Percentiles rank a stretch among this genome's conserved stretches.
phyloP scores from a whole-genome alignment of 2,888 invertebrate genomes.

The Ceraclea dissimilis region DNA sequence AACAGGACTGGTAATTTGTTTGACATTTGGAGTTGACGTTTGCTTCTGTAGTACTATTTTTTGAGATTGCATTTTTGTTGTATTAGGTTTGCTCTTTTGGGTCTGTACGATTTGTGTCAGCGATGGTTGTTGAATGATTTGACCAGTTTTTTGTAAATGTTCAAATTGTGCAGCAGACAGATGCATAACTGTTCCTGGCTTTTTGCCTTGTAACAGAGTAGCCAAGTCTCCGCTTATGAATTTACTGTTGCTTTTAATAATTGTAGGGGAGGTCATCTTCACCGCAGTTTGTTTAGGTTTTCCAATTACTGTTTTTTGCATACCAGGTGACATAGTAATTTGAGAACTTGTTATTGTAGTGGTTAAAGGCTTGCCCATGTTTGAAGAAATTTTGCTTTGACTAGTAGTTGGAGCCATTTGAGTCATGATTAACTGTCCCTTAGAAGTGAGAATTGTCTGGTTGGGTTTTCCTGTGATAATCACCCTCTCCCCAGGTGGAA shows the following conservation, averaged over 20 bases:
- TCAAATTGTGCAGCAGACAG: conserved; percentile 46
- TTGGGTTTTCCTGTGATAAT: conserved; percentile 37
- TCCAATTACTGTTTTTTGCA: conserved; percentile 4
- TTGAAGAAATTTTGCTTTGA: conserved; percentile 24
- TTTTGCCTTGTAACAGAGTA: conserved; percentile 35
- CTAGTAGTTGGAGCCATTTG: conserved; percentile 29
- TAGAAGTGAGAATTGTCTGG: conserved; percentile 33
- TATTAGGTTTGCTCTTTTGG: conserved; percentile 29
- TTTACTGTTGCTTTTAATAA: conserved; percentile 32
- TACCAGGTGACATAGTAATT: background rate
- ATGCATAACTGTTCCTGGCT: conserved; percentile 36
- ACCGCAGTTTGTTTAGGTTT: conserved; percentile 37
- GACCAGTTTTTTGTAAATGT: conserved; percentile 43
- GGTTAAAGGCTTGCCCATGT: conserved; percentile 7
- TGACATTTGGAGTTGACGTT: background rate
- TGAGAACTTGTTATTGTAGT: background rate
- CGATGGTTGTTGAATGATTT: conserved; percentile 39
- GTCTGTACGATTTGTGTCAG: conserved; percentile 29
- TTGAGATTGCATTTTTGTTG: conserved; percentile 17
- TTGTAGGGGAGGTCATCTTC: conserved; percentile 14
- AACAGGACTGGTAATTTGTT: conserved; percentile 7
- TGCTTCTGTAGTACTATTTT: conserved; percentile 21
- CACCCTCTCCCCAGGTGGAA: conserved; percentile 34
- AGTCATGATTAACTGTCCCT: conserved; percentile 39
- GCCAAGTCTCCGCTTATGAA: conserved; percentile 35